Percentiles rank a stretch among this genome's conserved stretches.
Evolutionary conservation across 2,113 vertebrate genomes (phyloP).

Genomic region (Ailurus styani): DNA sequence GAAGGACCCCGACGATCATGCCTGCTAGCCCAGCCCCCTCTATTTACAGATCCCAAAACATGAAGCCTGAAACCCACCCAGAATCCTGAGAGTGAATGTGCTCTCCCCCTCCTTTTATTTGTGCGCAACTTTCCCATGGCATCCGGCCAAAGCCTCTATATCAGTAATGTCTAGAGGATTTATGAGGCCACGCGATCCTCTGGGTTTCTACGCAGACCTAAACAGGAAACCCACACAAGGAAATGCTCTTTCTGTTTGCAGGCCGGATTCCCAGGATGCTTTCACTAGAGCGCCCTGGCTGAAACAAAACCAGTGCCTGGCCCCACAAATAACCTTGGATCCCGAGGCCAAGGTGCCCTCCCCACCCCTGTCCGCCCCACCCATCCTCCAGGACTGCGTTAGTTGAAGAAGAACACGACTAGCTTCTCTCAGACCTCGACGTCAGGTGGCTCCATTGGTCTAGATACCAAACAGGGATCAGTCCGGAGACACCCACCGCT

Average conservation of each 20-base stretch:
- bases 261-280: conserved; percentile 71
- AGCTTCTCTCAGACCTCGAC: not conserved
- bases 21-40: not conserved
- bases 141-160: conserved; percentile 50
- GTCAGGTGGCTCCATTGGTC: not conserved
- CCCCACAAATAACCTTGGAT: not conserved
- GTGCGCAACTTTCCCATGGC: conserved; percentile 67
- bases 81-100: not conserved
- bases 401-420: not conserved
- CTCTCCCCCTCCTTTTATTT: conserved; percentile 39
- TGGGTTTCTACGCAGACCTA: conserved; percentile 61
- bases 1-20: not conserved
- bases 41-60: not conserved
- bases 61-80: conserved; percentile 41
- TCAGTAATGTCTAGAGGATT: conserved; percentile 68
- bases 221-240: conserved; percentile 76
- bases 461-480: not conserved
- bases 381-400: not conserved
- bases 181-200: conserved; percentile 58
- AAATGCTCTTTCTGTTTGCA: conserved; percentile 72
- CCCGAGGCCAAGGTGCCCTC: not conserved
- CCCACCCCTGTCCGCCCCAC: not conserved
- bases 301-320: conserved; percentile 55
- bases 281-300: conserved; percentile 44
- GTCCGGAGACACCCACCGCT: not conserved